Evolutionary conservation across 2,797 vertebrate species (phyloP).

Genomic region (Peromyscus nudipes): DNA sequence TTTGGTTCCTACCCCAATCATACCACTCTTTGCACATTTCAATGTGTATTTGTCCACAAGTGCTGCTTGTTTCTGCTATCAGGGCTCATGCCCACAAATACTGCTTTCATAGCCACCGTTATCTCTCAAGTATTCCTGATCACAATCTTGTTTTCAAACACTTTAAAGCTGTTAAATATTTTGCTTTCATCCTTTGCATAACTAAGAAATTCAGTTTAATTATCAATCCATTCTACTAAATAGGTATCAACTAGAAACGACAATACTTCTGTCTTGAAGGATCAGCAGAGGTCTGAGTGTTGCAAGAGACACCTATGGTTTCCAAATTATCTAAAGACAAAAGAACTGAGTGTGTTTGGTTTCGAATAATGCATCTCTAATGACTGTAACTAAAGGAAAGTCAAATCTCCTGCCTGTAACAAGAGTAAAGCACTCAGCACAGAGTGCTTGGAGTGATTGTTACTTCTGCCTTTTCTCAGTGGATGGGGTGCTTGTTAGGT

Average conservation of each 20-base stretch:
- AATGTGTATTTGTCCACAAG: not conserved
- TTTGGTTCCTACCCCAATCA: not conserved
- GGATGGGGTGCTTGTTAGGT: not conserved
- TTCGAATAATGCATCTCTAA: constrained; percentile 81
- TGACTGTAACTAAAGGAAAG: constrained; percentile 69
- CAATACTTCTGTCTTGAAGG: constrained; percentile 6
- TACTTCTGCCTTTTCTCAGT: not conserved
- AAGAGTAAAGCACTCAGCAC: constrained; percentile 69
- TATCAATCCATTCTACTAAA: not conserved
- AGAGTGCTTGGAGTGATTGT: constrained; percentile 36
- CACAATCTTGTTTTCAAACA: constrained; percentile 12
- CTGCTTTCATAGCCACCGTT: not conserved
- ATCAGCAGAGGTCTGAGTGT: not conserved
- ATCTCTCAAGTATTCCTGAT: constrained; percentile 11
- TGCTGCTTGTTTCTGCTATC: not conserved
- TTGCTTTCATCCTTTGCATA: constrained; percentile 32
- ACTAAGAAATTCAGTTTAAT: constrained; percentile 41
- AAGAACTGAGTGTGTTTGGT: constrained; percentile 14
- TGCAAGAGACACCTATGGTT: constrained; percentile 11
- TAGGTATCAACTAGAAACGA: constrained; percentile 40
- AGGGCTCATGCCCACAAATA: not conserved
- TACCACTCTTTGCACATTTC: not conserved
- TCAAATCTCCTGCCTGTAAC: constrained; percentile 51
- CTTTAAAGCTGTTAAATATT: constrained; percentile 39
- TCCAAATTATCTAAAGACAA: constrained; percentile 57